phyloP scores from a whole-genome alignment of 2,888 invertebrate genomes.

The Eupithecia dodoneata region DNA sequence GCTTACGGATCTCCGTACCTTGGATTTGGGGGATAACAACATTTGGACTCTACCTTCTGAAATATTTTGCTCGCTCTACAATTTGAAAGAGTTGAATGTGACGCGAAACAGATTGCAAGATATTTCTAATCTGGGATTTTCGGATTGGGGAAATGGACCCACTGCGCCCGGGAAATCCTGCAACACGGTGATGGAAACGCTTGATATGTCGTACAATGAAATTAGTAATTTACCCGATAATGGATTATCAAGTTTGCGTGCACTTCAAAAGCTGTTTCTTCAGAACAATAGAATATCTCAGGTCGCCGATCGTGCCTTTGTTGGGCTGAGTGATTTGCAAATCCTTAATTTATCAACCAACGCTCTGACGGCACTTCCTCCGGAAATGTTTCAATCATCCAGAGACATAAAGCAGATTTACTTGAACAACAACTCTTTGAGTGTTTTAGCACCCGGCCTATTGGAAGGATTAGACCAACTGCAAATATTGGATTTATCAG shows the following conservation, averaged over 20 bases:
- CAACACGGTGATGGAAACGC: constrained; percentile 86
- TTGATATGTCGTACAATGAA: constrained; percentile 90
- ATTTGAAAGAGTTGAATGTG: constrained; percentile 88
- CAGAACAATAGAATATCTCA: constrained; percentile 90
- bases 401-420: constrained; percentile 88
- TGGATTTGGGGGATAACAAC: constrained; percentile 90
- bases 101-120: constrained; percentile 92
- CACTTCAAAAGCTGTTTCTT: constrained; percentile 87
- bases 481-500: constrained; percentile 88
- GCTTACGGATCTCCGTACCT: constrained; percentile 86
- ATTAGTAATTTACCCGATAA: constrained; percentile 88
- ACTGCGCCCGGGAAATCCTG: constrained; percentile 88
- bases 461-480: constrained; percentile 89
- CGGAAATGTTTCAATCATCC: constrained; percentile 90
- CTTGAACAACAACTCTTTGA: constrained; percentile 90
- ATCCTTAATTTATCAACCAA: constrained; percentile 92
- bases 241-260: constrained; percentile 87
- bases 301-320: constrained; percentile 89
- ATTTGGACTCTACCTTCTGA: constrained; percentile 90
- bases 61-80: constrained; percentile 88
- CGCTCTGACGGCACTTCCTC: constrained; percentile 89
- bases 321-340: constrained; percentile 87
- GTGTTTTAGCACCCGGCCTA: constrained; percentile 89
- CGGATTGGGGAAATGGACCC: constrained; percentile 88
- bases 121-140: constrained; percentile 89